Evolutionary conservation across 2,797 vertebrate species (phyloP).

Genomic region (Zalophus californianus): DNA sequence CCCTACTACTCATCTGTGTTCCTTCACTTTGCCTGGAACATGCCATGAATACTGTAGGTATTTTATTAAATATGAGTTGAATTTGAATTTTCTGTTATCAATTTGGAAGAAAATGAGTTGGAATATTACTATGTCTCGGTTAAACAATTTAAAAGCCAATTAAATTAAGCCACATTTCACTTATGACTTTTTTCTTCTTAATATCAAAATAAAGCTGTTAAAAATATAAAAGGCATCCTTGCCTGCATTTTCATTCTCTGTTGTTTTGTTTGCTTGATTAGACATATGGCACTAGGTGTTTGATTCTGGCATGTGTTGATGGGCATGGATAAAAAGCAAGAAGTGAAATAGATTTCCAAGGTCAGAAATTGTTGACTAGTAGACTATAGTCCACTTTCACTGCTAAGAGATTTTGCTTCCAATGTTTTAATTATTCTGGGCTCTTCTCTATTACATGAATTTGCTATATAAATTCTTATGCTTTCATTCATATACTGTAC

Average conservation of each 20-base stretch:
- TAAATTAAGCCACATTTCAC: conserved; percentile 37
- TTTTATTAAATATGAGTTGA: conserved; percentile 23
- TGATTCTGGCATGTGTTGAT: conserved; percentile 14
- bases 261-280: conserved; percentile 35
- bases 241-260: background rate
- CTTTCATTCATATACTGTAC: background rate
- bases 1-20: background rate
- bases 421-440: conserved; percentile 63
- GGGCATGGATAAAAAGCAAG: background rate
- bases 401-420: background rate
- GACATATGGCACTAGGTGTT: conserved; percentile 54
- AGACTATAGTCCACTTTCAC: conserved; percentile 51
- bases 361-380: conserved; percentile 63
- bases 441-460: conserved; percentile 32
- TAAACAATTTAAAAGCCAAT: conserved; percentile 40
- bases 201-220: background rate
- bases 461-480: conserved; percentile 42
- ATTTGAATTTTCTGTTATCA: background rate
- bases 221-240: background rate
- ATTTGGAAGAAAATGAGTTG: background rate
- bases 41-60: background rate
- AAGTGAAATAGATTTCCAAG: conserved; percentile 29
- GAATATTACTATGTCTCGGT: background rate
- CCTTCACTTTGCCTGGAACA: background rate
- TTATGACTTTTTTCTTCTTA: background rate